Conservation (phyloP, 2,113 vertebrate genomes). For the Acrocephalus kingi region DNA sequence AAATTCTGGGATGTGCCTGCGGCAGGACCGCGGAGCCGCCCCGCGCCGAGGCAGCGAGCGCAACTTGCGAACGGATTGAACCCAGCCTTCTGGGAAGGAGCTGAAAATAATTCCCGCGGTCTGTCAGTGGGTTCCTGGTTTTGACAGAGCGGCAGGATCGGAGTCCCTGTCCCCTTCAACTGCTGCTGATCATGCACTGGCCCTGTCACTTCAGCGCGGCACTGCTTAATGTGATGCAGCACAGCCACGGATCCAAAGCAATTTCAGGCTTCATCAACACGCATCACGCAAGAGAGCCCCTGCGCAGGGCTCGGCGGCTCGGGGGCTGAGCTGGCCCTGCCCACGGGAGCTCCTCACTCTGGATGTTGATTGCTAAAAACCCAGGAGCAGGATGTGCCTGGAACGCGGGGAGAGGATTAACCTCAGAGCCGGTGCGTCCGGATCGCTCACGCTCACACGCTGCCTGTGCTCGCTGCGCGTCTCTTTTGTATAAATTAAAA, state of each 20-base stretch:
- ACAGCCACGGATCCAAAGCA: not conserved
- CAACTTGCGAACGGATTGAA: not conserved
- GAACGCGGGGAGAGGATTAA: not conserved
- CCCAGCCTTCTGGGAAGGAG: not conserved
- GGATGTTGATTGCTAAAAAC: not conserved
- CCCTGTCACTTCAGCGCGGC: conserved; percentile 13
- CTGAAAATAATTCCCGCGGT: not conserved
- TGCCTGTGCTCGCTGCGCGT: fast-evolving
- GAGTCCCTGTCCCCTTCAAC: not conserved
- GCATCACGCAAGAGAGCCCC: not conserved
- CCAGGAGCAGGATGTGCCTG: not conserved
- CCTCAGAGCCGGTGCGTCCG: not conserved
- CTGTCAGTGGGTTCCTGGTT: not conserved
- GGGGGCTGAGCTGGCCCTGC: not conserved
- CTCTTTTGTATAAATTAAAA: not conserved
- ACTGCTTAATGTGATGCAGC: conserved; percentile 25
- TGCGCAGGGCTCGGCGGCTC: not conserved
- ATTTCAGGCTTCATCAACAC: not conserved
- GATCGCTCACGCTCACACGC: fast-evolving
- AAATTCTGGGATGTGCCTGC: fast-evolving
- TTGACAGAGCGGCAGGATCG: not conserved
- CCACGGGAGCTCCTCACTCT: not conserved
- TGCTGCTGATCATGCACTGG: conserved; percentile 1
- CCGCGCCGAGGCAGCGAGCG: not conserved
- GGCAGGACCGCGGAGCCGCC: not conserved